Evolutionary conservation across 2,888 invertebrate genomes (phyloP).

Genomic region (Eupithecia subumbrata): DNA sequence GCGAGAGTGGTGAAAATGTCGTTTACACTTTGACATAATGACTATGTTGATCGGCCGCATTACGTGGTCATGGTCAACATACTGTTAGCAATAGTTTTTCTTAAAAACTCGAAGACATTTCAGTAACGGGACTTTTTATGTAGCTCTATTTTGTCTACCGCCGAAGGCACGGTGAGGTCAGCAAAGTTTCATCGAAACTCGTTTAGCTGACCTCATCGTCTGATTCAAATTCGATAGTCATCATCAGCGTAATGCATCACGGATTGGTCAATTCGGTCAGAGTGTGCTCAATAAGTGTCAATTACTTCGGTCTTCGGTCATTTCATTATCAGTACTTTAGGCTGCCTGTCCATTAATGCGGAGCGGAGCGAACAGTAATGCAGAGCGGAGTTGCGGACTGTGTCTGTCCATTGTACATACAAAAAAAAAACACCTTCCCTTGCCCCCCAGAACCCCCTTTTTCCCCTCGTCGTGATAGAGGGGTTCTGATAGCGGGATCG

Average conservation of each 20-base stretch:
- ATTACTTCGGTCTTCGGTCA: slow-evolving; percentile 10
- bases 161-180: slow-evolving; percentile 21
- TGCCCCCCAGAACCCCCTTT: no score
- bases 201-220: slow-evolving; percentile 24
- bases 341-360: background rate
- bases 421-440: no score
- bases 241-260: slow-evolving; percentile 6
- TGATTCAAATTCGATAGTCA: slow-evolving; percentile 28
- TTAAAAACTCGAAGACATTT: background rate
- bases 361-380: background rate
- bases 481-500: no score
- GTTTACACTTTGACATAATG: background rate
- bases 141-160: slow-evolving; percentile 5
- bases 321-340: background rate
- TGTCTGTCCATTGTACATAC: no score
- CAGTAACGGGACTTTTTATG: slow-evolving; percentile 7
- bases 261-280: background rate
- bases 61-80: background rate
- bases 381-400: background rate
- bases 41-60: background rate
- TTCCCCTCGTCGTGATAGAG: no score
- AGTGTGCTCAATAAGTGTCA: slow-evolving; percentile 19
- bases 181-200: slow-evolving; percentile 13
- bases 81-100: background rate
- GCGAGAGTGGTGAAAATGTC: no score